Evolutionary conservation across 2,888 invertebrate species (phyloP).

Genomic region (Harpalus rufipes): DNA sequence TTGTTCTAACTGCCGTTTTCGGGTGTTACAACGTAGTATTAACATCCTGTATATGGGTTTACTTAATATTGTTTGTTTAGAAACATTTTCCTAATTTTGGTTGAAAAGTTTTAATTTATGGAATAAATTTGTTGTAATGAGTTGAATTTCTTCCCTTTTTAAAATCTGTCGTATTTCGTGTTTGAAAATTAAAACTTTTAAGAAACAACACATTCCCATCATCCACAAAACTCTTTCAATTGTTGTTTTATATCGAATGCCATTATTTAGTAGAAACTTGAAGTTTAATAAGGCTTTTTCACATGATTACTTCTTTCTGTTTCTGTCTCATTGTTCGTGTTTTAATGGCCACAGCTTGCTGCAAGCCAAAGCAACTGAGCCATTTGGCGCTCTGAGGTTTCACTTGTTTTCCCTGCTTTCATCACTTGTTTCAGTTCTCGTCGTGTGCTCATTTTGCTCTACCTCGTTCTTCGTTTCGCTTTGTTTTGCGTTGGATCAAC

Average conservation of each 20-base stretch:
- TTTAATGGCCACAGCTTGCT: constrained; percentile 25
- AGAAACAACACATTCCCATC: background rate
- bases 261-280: constrained; percentile 9
- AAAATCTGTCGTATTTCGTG: no score
- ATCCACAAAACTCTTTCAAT: background rate
- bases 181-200: background rate
- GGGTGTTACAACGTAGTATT: no score
- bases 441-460: background rate
- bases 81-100: no score
- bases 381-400: constrained; percentile 20
- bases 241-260: constrained; percentile 1
- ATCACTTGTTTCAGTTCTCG: constrained; percentile 26
- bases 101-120: no score
- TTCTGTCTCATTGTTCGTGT: constrained; percentile 3
- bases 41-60: no score
- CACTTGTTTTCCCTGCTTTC: constrained; percentile 41
- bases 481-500: constrained; percentile 19
- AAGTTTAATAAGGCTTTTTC: constrained; percentile 39
- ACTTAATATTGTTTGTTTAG: no score
- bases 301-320: constrained; percentile 21
- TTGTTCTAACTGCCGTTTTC: no score
- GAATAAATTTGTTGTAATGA: no score
- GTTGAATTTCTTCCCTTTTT: no score
- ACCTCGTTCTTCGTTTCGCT: background rate
- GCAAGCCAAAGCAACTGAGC: constrained; percentile 4